phyloP scores from a whole-genome alignment of 2,797 vertebrate genomes.

The Tinamus major region DNA sequence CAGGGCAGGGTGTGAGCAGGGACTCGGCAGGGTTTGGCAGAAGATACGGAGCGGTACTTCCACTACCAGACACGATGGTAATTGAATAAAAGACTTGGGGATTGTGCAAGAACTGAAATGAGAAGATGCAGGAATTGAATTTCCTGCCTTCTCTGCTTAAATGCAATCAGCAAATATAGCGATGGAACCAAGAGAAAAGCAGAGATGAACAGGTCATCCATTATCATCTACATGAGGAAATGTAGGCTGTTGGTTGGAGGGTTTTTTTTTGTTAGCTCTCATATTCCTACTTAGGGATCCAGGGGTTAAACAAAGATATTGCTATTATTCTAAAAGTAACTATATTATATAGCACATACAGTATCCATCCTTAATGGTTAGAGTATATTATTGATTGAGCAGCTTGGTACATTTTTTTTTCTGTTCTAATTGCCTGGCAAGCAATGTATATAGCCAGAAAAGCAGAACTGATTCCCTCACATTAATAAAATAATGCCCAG shows the following conservation, averaged over 20 bases:
- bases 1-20: not conserved
- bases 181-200: not conserved
- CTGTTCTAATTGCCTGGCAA: constrained; percentile 36
- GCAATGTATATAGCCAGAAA: not conserved
- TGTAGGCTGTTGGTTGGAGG: not conserved
- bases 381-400: not conserved
- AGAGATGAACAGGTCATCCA: not conserved
- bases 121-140: constrained; percentile 16
- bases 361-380: not conserved
- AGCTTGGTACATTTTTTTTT: not conserved
- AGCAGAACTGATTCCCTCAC: not conserved
- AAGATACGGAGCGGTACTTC: not conserved
- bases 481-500: constrained; percentile 40
- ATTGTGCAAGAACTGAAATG: not conserved
- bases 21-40: not conserved
- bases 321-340: not conserved
- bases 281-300: not conserved
- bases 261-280: not conserved
- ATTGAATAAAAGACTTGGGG: not conserved
- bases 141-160: constrained; percentile 14
- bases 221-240: not conserved
- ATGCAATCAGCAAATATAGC: constrained; percentile 20
- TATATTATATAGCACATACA: not conserved
- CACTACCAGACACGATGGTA: not conserved
- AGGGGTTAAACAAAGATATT: constrained; percentile 14